Base-by-base conservation (phyloP, 2,113 vertebrate genomes). In the Rhea pennata region DNA sequence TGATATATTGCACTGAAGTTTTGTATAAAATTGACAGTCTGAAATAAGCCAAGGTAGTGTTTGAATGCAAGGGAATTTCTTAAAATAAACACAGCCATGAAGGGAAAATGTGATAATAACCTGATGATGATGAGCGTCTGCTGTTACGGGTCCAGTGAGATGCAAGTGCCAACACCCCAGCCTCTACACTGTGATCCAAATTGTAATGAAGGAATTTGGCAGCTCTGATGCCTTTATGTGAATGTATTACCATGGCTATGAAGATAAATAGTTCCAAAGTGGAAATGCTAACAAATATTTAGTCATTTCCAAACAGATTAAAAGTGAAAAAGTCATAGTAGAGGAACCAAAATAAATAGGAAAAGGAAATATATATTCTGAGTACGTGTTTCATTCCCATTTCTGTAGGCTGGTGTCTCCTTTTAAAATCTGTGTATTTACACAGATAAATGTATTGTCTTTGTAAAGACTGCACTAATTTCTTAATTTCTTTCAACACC, bases 71-170 rank as follows among this genome's bases (percentile, higher is more conserved):
- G 96, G 91, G 94, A 95, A 84, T 96, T 96, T 93, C 89, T 93
- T 96, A 94, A 97, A 95, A 96, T 97, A 96, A 96, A 96, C 84
- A 95, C 20, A 91, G 46, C 73, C 76, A 94, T 51, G 27, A 96
- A 96, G 48, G 94, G 95, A 97, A 97, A 96, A 94, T 94, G 88
- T 96, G 97, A 97, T 98, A 97, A 98, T 98, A 96, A 96, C 95
- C 97, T 97, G 94, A 95, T 96, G 95, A 93, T 95, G 95, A 96
- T 96, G 95, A 85, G 85, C 82, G 92, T 96, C 95, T 97, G 95
- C 95, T 97, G 93, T 96, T 97, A 90, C 0, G 0, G 70, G 92
- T 95, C 94, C 91, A 86, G 72, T 64, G 91, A 94, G 92, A 95
- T 91, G 64, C 31, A 88, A 94, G 79, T 95, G 96, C 96, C 97